Evolutionary conservation across 92 coral and sea anemone species (phyloP), one percentile per base, ranked within the genome.

Genomic region (Micromussa lordhowensis): DNA sequence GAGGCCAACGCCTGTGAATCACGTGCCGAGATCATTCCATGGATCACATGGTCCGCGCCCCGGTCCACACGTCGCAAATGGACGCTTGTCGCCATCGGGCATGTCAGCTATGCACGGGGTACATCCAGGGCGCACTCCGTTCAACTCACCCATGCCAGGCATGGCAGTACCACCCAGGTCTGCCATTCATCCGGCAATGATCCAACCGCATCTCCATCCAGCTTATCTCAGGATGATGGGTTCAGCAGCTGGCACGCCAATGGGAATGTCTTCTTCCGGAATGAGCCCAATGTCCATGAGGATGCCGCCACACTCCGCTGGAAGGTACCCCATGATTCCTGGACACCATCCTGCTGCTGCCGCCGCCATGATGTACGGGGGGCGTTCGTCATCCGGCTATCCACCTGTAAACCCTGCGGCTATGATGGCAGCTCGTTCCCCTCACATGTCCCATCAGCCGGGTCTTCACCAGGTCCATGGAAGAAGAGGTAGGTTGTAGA

Each of bases 271-370:
- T 22, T 91, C 93, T 4, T 76, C 92, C 4, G 89, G 83, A 54
- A 78, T 92, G 84, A 82, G 68, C 59, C 94, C 94, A 14, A 78
- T 19, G 75, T 70, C 88, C 70, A 79, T 91, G 89, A 93, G 94
- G 8, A 61, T 91, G 91, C 96, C 87, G 40, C 85, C 92, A 2
- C 94, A 92, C 55, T 82, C 91, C 19, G 78, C 84, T 28, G 81
- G 90, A 1, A 86, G 94, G 70, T 90, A 87, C 88, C 95, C 93
- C 24, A 81, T 90, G 91, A 86, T 90, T 91, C 91, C 93, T 8
- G 95, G 91, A 61, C 98, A 92, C 78, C 76, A 87, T 35, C 92
- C 92, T 16, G 79, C 78, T 59, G 68, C 68, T 24, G 75, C 77
- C 10, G 76, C 76, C 18, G 87, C 87, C 24, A 81, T 90, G 88